phyloP scores from a whole-genome alignment of 2,888 invertebrate species.

The Lithodes maja region DNA sequence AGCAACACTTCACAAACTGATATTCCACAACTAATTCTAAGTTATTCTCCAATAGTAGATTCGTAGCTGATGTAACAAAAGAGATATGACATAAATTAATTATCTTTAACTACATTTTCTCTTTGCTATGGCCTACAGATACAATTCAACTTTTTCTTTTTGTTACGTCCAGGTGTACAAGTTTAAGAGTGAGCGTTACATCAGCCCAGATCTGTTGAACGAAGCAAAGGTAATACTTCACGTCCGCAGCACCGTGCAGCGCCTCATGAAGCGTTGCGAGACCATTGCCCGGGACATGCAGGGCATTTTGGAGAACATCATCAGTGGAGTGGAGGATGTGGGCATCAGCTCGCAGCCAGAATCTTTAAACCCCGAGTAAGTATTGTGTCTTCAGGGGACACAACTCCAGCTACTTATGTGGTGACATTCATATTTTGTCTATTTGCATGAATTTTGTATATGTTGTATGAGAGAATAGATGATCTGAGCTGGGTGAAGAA shows the following conservation, averaged over 20 bases:
- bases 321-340: constrained; percentile 76
- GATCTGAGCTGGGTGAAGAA: too few relatives aligned
- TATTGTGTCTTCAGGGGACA: constrained; percentile 50
- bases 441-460: neutral
- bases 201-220: constrained; percentile 87
- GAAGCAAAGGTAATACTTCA: constrained; percentile 81
- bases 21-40: too few relatives aligned
- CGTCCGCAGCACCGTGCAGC: constrained; percentile 85
- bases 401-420: too few relatives aligned
- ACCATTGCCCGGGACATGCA: constrained; percentile 87
- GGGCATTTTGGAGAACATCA: constrained; percentile 84
- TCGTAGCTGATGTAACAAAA: too few relatives aligned
- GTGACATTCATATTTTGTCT: too few relatives aligned
- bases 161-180: constrained; percentile 81
- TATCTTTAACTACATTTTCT: too few relatives aligned
- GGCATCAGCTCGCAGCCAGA: constrained; percentile 83
- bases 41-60: too few relatives aligned
- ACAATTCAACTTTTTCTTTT: too few relatives aligned
- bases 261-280: constrained; percentile 90
- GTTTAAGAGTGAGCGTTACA: constrained; percentile 81
- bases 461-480: neutral
- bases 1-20: too few relatives aligned
- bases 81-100: too few relatives aligned
- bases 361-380: constrained; percentile 81
- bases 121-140: too few relatives aligned